phyloP scores from a whole-genome alignment of 2,888 invertebrate genomes.

The Diogma glabrata region DNA sequence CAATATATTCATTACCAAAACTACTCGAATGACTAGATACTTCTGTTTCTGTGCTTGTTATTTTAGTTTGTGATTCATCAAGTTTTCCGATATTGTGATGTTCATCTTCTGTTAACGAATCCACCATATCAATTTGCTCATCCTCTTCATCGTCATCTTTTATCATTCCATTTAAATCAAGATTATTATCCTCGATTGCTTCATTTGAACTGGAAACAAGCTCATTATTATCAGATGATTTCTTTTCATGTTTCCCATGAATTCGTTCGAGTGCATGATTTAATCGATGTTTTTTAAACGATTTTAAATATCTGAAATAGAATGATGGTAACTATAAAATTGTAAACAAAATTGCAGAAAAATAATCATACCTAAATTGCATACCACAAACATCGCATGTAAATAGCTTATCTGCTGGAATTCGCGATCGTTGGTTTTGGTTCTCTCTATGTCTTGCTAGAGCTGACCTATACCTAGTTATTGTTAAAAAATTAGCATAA shows the following conservation, averaged over 20 bases:
- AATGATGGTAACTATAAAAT: slow-evolving; percentile 35
- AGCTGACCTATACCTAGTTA: slow-evolving; percentile 57
- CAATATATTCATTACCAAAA: slow-evolving; percentile 32
- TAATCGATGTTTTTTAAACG: slow-evolving; percentile 79
- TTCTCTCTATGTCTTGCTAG: slow-evolving; percentile 68
- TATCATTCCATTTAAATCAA: slow-evolving; percentile 45
- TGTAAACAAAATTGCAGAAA: not conserved
- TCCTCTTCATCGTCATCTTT: slow-evolving; percentile 40
- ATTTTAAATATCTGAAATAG: slow-evolving; percentile 77
- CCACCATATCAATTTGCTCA: slow-evolving; percentile 62
- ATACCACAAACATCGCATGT: slow-evolving; percentile 87
- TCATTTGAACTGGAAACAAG: slow-evolving; percentile 65
- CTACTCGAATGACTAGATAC: slow-evolving; percentile 3
- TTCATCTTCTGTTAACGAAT: slow-evolving; percentile 45
- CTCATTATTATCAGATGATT: slow-evolving; percentile 40
- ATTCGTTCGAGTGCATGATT: slow-evolving; percentile 76
- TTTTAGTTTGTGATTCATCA: slow-evolving; percentile 22
- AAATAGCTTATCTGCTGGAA: slow-evolving; percentile 81
- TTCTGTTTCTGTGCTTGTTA: slow-evolving; percentile 30
- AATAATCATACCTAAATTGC: too few species aligned
- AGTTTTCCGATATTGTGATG: slow-evolving; percentile 9
- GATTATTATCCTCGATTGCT: slow-evolving; percentile 45
- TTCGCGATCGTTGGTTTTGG: slow-evolving; percentile 77
- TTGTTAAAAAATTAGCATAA: not conserved
- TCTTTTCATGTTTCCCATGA: slow-evolving; percentile 51